Percentiles rank a stretch among this genome's conserved stretches.
Conservation (phyloP, 1,140 invertebrate genomes). For the Spodoptera litura region DNA sequence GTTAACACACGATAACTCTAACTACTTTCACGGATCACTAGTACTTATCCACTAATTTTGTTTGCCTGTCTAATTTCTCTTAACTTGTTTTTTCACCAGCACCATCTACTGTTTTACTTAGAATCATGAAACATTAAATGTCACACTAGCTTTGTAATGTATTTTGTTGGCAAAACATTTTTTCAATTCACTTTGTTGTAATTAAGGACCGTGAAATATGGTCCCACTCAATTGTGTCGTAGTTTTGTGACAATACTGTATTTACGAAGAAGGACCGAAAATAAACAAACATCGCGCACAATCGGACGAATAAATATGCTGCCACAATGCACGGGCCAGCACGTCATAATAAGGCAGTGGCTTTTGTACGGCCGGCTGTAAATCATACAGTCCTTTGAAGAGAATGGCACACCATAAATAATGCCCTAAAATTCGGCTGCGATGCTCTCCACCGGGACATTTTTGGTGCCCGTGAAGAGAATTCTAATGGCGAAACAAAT, state of each 20-base stretch:
- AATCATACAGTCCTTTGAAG: conserved; percentile 82
- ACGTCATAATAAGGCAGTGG: conserved; percentile 83
- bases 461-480: conserved; percentile 70
- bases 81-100: conserved; percentile 40
- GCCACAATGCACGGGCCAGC: conserved; percentile 80
- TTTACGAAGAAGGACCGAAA: conserved; percentile 82
- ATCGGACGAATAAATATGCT: conserved; percentile 80
- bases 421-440: conserved; percentile 73
- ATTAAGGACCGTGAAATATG: conserved; percentile 81
- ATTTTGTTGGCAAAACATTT: conserved; percentile 70
- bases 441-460: conserved; percentile 65
- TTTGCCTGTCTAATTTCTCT: conserved; percentile 56
- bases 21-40: conserved; percentile 65
- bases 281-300: conserved; percentile 82
- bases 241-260: conserved; percentile 74
- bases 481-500: conserved; percentile 77
- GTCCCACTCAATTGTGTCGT: conserved; percentile 69
- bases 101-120: not conserved
- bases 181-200: conserved; percentile 59
- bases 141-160: conserved; percentile 11
- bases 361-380: conserved; percentile 80
- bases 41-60: conserved; percentile 53
- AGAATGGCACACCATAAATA: conserved; percentile 84
- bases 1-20: conserved; percentile 75
- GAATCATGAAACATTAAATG: not conserved